These are phyloP conservation scores for Drosophila bunnanda DNA, from an alignment of 2,888 invertebrate genomes.

Conservation along the genomic window DNA sequence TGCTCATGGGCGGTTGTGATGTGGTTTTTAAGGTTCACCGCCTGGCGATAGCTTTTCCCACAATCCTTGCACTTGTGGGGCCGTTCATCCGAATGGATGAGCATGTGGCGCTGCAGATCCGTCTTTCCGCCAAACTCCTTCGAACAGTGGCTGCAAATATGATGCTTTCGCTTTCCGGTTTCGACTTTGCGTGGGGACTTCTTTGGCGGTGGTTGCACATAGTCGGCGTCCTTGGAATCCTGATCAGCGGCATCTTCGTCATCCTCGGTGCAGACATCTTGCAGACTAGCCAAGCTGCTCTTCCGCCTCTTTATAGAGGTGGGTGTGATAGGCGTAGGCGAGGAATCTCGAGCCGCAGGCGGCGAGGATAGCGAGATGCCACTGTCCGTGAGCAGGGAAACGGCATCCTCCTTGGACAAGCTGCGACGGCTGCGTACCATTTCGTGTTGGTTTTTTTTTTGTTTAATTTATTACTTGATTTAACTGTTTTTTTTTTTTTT, in stretches of 20 bases:
- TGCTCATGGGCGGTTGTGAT: constrained; percentile 83
- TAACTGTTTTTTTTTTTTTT: constrained; percentile 50
- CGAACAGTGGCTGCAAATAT: constrained; percentile 87
- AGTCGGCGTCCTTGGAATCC: constrained; percentile 50
- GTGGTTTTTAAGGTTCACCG: constrained; percentile 88
- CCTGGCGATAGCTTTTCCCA: constrained; percentile 87
- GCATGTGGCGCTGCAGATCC: constrained; percentile 88
- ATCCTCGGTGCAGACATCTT: constrained; percentile 45
- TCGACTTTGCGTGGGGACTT: constrained; percentile 39
- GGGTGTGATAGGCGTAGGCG: constrained; percentile 51
- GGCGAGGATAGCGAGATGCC: constrained; percentile 83
- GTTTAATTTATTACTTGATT: constrained; percentile 36
- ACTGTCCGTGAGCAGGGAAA: constrained; percentile 80
- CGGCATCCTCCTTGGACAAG: constrained; percentile 82
- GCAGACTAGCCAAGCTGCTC: constrained; percentile 62
- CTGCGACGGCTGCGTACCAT: constrained; percentile 83
- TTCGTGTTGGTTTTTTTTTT: constrained; percentile 39
- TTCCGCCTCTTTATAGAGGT: constrained; percentile 57
- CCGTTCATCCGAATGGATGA: constrained; percentile 88
- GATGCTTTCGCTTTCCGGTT: constrained; percentile 80
- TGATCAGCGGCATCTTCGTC: constrained; percentile 34
- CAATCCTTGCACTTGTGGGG: constrained; percentile 88
- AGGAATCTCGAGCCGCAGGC: constrained; percentile 65
- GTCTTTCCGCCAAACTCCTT: constrained; percentile 88
- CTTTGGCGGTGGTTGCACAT: constrained; percentile 55